Conservation (phyloP, 2,888 invertebrate genomes). For the Eustalomyia histrio region DNA sequence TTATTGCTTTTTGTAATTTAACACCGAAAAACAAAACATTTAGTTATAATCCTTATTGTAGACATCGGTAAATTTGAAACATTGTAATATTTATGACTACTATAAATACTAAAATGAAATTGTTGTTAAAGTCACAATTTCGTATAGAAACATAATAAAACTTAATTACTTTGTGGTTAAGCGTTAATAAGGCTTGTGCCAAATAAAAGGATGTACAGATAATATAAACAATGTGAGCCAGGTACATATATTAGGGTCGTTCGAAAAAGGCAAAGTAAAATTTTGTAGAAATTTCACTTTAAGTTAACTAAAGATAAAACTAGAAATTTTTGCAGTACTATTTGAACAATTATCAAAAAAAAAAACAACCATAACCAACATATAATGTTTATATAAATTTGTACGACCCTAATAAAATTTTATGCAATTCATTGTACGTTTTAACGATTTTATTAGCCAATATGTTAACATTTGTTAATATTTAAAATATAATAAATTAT, state of each 20-base stretch:
- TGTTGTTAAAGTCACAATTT: not conserved
- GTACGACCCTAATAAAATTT: too few species aligned
- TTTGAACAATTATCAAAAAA: too few species aligned
- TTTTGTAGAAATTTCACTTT: too few species aligned
- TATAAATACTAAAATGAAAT: not conserved
- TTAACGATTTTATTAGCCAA: not conserved
- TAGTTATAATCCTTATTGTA: constrained; percentile 45
- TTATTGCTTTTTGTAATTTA: not conserved
- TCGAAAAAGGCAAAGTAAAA: too few species aligned
- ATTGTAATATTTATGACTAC: not conserved
- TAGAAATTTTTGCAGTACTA: too few species aligned
- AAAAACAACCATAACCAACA: too few species aligned
- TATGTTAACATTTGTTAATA: not conserved
- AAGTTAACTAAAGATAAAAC: too few species aligned
- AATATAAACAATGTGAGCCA: too few species aligned
- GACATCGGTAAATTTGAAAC: constrained; percentile 32
- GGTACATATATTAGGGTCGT: too few species aligned
- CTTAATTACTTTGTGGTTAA: constrained; percentile 4
- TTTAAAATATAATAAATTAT: constrained; percentile 21
- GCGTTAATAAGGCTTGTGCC: constrained; percentile 37
- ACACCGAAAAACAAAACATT: constrained; percentile 34
- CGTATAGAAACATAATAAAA: not conserved
- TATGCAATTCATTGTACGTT: too few species aligned
- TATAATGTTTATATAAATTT: too few species aligned
- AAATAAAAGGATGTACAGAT: not conserved